Evolutionary conservation across 2,797 vertebrate species (phyloP).

Genomic region (Hozukius guyotensis): DNA sequence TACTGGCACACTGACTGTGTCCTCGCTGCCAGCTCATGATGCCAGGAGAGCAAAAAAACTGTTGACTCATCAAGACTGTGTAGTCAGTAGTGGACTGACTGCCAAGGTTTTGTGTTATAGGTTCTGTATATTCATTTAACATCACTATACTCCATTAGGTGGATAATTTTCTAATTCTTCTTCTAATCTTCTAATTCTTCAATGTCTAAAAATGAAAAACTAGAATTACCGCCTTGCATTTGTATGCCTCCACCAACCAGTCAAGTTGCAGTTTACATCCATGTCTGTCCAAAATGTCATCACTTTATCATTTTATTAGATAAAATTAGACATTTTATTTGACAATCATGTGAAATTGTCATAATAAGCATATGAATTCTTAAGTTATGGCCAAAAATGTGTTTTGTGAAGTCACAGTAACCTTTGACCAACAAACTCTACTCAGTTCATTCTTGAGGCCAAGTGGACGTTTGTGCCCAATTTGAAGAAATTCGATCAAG

Average conservation of each 20-base stretch:
- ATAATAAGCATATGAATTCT: neutral
- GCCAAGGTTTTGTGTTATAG: constrained; percentile 4
- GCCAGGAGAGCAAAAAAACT: constrained; percentile 1
- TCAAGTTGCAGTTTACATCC: too few species aligned
- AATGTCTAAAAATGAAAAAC: neutral
- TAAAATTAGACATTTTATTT: neutral
- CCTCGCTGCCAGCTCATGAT: neutral
- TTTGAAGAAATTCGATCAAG: neutral
- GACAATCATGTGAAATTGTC: neutral
- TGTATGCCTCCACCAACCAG: neutral
- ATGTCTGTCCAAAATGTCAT: neutral
- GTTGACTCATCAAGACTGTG: constrained; percentile 18
- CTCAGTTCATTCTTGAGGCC: too few species aligned
- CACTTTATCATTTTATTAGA: neutral
- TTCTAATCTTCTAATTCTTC: too few species aligned
- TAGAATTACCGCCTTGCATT: neutral
- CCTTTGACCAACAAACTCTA: too few species aligned
- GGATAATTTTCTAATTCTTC: neutral
- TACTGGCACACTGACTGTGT: neutral
- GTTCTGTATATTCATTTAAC: neutral
- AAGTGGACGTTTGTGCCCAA: neutral
- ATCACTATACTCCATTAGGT: neutral
- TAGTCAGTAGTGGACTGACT: neutral
- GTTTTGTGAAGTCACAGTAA: neutral
- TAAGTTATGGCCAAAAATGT: neutral